A percentile compares a stretch with the other conserved stretches of the same genome.
These are phyloP conservation scores for Horisme vitalbata DNA, from an alignment of 2,888 invertebrate genomes.

Conservation along the genomic window DNA sequence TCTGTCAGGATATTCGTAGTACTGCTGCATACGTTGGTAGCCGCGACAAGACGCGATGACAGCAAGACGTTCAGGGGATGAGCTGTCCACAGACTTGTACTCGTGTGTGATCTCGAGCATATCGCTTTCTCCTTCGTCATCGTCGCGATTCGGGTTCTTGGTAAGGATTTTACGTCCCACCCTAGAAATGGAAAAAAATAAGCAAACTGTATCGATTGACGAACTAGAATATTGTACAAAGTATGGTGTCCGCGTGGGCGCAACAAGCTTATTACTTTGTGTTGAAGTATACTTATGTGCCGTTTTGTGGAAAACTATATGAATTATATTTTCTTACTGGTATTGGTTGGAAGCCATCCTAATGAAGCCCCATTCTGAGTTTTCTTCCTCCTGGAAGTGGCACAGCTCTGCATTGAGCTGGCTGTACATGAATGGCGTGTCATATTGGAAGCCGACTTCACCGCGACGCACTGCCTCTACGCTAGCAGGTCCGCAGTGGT, in stretches of 20 bases:
- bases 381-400: constrained; percentile 87
- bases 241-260: too few species aligned
- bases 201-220: too few species aligned
- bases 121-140: constrained; percentile 85
- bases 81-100: constrained; percentile 85
- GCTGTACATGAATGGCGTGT: constrained; percentile 89
- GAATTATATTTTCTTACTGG: constrained; percentile 79
- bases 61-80: constrained; percentile 85
- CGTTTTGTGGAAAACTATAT: neutral
- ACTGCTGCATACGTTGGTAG: constrained; percentile 83
- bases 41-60: constrained; percentile 87
- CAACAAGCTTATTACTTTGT: too few species aligned
- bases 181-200: constrained; percentile 55
- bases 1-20: constrained; percentile 83
- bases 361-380: constrained; percentile 86
- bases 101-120: constrained; percentile 85
- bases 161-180: constrained; percentile 87
- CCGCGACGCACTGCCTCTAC: constrained; percentile 88
- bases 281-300: too few species aligned
- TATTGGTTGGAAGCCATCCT: constrained; percentile 85
- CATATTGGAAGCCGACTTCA: constrained; percentile 88
- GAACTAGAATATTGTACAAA: too few species aligned
- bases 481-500: constrained; percentile 85
- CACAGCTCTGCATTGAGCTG: constrained; percentile 90
- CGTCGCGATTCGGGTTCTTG: constrained; percentile 84